Base-by-base conservation (phyloP, 92 coral and sea anemone species). In the Palythoa caribaeorum region DNA sequence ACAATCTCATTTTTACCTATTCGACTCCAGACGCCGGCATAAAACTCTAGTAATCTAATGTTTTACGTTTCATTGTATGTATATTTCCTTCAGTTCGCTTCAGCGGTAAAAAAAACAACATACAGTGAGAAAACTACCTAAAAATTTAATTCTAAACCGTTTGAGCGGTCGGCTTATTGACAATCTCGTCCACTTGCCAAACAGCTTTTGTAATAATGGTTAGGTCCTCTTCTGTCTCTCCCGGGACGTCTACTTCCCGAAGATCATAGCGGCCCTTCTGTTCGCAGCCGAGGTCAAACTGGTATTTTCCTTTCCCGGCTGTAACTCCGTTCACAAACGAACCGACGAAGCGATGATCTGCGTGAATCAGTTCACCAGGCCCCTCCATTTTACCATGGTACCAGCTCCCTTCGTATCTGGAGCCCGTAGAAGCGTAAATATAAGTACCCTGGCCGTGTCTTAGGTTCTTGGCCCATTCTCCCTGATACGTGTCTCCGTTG, bases 361-460 rank as follows among this genome's bases (percentile, higher is more conserved):
- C 87, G 38, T 95, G 98, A 76, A 95, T 81, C 19, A 95, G 80
- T 28, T 95, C 90, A 0, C 98, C 98, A 1, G 91, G 77, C 1
- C 89, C 94, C 63, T 95, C 92, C 98, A 95, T 95, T 53, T 86
- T 91, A 52, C 98, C 96, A 8, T 91, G 98, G 48, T 89, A 84
- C 98, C 98, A 95, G 60, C 91, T 87, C 55, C 98, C 98, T 68
- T 93, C 93, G 51, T 93, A 95, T 12, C 89, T 83, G 51, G 98
- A 95, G 51, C 98, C 98, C 80, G 98, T 95, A 44, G 90, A 88
- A 9, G 89, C 92, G 20, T 95, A 95, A 53, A 96, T 87, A 83
- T 95, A 95, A 40, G 90, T 79, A 2, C 98, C 98, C 89, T 95
- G 98, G 54, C 98, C 98, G 63, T 95, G 96, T 17, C 98, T 87